Evolutionary conservation across 2,113 vertebrate genomes (phyloP), one percentile per base, ranked within the genome.

Genomic region (Ammodytes marinus): DNA sequence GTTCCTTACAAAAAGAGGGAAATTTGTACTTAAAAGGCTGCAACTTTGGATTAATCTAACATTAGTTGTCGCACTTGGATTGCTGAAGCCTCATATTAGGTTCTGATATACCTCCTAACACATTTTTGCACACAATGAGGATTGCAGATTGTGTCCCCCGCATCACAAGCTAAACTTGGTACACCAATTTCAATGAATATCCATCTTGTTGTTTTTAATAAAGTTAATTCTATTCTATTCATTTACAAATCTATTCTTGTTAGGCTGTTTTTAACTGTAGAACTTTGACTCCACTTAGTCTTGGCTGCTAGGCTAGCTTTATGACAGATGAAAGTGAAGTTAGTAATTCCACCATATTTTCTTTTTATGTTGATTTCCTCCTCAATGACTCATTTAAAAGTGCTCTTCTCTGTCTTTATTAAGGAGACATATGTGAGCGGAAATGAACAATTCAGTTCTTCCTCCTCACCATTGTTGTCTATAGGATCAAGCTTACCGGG

Each of bases 401-500:
- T 12, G 46, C 6, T 1, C 19, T 69, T 43, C 39, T 13, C 43
- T 15, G 37, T 65, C 40, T 72, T 11, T n/a, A 54, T 60, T 27
- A 47, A 64, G 43, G 39, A 7, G 19, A n/a, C 5, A 15, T 37
- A 49, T 1, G 27, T 19, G 35, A 59, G 40, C 27, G 14, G 54
- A 43, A 37, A 74, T 19, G 11, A 69, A 63, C 5, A 8, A 4
- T 57, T 84, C 50, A 17, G 35, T 42, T 5, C 27, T 27, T 50
- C 60, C 73, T 45, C 11, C 8, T 50, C 4, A 35, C 47, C 65
- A 3, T 60, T 73, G 9, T 10, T 52, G 45, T 45, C 10, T n/a
- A 7, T n/a, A 47, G 49, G 14, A 50, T 60, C 6, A 59, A 69
- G 15, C 97, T 98, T 95, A 99, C 98, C 94, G 95, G 93, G 35